Evolutionary conservation across 1,140 invertebrate genomes (phyloP).

Genomic region (Diploscapter pachys): DNA sequence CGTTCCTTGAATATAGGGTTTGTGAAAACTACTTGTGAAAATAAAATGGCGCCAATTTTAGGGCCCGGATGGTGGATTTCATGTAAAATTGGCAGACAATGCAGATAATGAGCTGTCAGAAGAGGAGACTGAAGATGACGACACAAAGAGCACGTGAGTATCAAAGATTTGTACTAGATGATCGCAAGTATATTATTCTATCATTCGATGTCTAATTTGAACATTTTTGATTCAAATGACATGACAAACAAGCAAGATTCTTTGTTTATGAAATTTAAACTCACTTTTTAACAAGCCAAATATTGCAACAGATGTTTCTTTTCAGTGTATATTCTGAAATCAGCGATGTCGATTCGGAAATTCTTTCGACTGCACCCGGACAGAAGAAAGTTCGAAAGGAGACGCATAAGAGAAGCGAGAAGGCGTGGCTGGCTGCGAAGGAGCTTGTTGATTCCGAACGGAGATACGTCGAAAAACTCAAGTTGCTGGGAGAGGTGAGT

Average conservation of each 20-base stretch:
- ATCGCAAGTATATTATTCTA: no score
- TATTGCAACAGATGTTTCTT: not conserved
- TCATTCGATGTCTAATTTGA: no score
- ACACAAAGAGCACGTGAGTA: constrained; percentile 19
- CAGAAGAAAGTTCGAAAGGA: not conserved
- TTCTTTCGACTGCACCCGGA: not conserved
- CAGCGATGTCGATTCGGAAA: constrained; percentile 8
- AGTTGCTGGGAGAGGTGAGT: constrained; percentile 38
- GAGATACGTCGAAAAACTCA: constrained; percentile 42
- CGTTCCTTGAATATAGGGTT: constrained; percentile 39
- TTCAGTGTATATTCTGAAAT: constrained; percentile 5
- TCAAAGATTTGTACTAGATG: constrained; percentile 5
- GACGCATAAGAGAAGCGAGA: constrained; percentile 11
- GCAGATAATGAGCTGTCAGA: constrained; percentile 35
- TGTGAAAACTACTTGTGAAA: not conserved
- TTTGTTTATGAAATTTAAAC: not conserved
- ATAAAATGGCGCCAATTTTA: constrained; percentile 2
- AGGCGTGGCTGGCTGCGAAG: constrained; percentile 43
- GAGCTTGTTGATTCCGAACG: constrained; percentile 42
- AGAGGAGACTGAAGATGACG: constrained; percentile 38
- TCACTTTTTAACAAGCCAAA: not conserved
- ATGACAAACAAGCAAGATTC: not conserved
- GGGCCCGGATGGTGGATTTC: constrained; percentile 40
- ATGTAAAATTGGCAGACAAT: constrained; percentile 36
- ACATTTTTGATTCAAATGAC: no score